phyloP scores from a whole-genome alignment of 2,797 vertebrate species.

The Emys orbicularis region DNA sequence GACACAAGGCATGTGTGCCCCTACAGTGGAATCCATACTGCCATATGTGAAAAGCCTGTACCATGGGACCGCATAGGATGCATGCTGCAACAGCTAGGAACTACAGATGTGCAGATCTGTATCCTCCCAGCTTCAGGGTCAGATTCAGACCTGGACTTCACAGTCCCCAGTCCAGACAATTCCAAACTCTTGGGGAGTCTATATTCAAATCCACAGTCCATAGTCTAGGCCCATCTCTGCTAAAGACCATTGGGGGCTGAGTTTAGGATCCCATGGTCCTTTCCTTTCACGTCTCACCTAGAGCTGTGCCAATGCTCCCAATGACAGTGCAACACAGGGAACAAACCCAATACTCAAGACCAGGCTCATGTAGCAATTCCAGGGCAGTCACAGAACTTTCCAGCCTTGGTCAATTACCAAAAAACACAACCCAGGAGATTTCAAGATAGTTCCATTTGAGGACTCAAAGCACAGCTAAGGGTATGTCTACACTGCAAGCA shows the following conservation, averaged over 20 bases:
- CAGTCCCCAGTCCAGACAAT: not conserved
- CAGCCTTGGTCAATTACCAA: conserved; percentile 2
- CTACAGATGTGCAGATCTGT: not conserved
- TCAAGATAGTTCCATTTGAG: conserved; percentile 43
- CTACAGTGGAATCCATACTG: not conserved
- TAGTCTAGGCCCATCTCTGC: not conserved
- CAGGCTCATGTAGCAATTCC: not conserved
- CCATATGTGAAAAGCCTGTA: not conserved
- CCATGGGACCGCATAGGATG: not conserved
- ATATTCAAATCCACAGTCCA: not conserved
- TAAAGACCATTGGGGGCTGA: not conserved
- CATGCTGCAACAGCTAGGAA: not conserved
- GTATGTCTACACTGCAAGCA: not conserved
- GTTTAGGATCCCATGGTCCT: not conserved
- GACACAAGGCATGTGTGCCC: not conserved
- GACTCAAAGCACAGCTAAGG: not conserved
- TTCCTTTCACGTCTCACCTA: not conserved
- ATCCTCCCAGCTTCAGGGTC: rapidly evolving
- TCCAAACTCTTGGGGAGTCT: not conserved
- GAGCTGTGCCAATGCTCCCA: not conserved
- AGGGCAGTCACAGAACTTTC: not conserved
- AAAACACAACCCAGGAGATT: not conserved
- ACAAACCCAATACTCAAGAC: not conserved
- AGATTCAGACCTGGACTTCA: not conserved
- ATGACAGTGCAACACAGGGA: not conserved